Evolutionary conservation across 1,140 invertebrate species (phyloP).

Genomic region (Drosophila leontia): DNA sequence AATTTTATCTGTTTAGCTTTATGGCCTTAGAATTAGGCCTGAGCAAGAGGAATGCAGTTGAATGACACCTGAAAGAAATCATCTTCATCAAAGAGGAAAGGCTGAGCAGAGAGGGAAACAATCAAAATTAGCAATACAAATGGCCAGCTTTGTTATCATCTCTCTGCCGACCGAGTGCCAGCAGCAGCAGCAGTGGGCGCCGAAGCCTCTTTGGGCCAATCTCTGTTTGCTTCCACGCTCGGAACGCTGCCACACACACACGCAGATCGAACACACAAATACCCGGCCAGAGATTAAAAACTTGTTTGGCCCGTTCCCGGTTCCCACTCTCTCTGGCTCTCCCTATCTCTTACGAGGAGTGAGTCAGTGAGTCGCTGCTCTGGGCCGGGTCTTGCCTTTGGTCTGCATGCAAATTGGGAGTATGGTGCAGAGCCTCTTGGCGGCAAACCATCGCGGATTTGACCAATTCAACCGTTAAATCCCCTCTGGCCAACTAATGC

Average conservation of each 20-base stretch:
- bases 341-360: neutral
- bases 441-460: slow-evolving; percentile 23
- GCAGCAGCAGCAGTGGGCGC: slow-evolving; percentile 12
- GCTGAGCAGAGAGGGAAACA: neutral
- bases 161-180: neutral
- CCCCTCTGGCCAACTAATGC: slow-evolving; percentile 6
- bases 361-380: slow-evolving; percentile 21
- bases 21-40: slow-evolving; percentile 7
- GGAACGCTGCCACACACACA: slow-evolving; percentile 19
- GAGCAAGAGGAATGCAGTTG: slow-evolving; percentile 45
- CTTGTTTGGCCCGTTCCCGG: slow-evolving; percentile 46
- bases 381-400: slow-evolving; percentile 7
- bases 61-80: slow-evolving; percentile 47
- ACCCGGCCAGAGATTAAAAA: slow-evolving; percentile 40
- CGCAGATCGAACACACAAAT: slow-evolving; percentile 24
- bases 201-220: slow-evolving; percentile 16
- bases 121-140: slow-evolving; percentile 40
- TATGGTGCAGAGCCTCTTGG: slow-evolving; percentile 22
- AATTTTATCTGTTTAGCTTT: slow-evolving; percentile 39
- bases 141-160: slow-evolving; percentile 32
- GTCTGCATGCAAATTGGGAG: slow-evolving; percentile 56
- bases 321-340: slow-evolving; percentile 5
- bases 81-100: neutral
- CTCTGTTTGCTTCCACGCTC: slow-evolving; percentile 13
- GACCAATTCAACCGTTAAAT: slow-evolving; percentile 33